Conservation (phyloP, 2,888 invertebrate species). For the Noctua fimbriata region DNA sequence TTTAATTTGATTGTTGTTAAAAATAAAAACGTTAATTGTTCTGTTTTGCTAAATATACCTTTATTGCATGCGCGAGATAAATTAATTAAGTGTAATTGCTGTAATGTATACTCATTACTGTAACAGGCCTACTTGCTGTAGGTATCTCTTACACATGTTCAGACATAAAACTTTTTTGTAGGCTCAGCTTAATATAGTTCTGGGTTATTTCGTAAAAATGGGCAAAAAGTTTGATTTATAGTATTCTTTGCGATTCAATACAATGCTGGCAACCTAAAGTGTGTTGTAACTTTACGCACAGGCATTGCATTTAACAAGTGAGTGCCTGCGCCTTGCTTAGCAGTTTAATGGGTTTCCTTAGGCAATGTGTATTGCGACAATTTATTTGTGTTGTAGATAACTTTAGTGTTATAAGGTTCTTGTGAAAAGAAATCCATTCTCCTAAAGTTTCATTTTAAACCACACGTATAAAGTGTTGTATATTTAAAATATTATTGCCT, state of each 20-base stretch:
- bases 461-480: background rate
- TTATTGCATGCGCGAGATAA: slow-evolving; percentile 65
- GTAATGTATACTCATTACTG: slow-evolving; percentile 63
- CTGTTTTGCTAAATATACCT: slow-evolving; percentile 71
- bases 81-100: slow-evolving; percentile 71
- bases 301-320: slow-evolving; percentile 41
- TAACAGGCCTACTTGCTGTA: slow-evolving; percentile 42
- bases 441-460: background rate
- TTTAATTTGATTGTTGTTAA: slow-evolving; percentile 63
- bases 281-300: slow-evolving; percentile 56
- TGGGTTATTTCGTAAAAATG: slow-evolving; percentile 21
- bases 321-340: slow-evolving; percentile 42
- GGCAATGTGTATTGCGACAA: slow-evolving; percentile 54
- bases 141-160: slow-evolving; percentile 11
- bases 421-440: slow-evolving; percentile 16
- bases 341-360: slow-evolving; percentile 35
- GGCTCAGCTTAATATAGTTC: slow-evolving; percentile 11
- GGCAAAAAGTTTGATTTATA: slow-evolving; percentile 36
- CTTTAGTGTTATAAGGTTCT: slow-evolving; percentile 3
- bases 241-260: slow-evolving; percentile 36
- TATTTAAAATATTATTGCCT: background rate
- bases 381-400: slow-evolving; percentile 28
- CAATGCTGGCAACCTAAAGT: slow-evolving; percentile 36
- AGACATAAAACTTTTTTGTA: slow-evolving; percentile 39
- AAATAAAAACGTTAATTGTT: slow-evolving; percentile 68